Base-by-base conservation (phyloP, 2,888 invertebrate species). In the Eumacrocentrus americanus region DNA sequence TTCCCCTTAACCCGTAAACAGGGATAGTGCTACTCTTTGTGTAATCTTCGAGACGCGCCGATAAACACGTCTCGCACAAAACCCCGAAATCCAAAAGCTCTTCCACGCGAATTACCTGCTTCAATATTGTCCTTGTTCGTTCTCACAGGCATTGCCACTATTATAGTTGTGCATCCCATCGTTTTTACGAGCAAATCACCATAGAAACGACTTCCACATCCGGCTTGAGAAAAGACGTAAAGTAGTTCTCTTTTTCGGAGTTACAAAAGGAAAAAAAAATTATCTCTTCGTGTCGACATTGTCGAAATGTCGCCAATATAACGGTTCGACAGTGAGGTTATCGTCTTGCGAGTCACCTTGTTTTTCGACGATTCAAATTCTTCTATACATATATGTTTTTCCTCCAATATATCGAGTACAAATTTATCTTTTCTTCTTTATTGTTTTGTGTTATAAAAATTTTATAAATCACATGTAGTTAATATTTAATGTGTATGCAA, bases 301-400 rank as follows among this genome's bases (percentile, higher is more conserved):
- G 20, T 42, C 20, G 22, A 20, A 44, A 44, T 44, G 11, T 44
- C 22, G n/a, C 20, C 20, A 44, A 44, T 44, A 44, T 44, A 18
- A 20, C 7, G n/a, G 11, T 23, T 48, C 1, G 12, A 7, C 14
- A 14, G n/a, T n/a, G 29, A 48, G 34, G 48, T 48, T 48, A 48
- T 48, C 29, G 16, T 48, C 25, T 18, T 12, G 6, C 22, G 14
- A 7, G 29, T 48, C 25, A 29, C 48, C 48, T 51, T 40, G 46
- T 58, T 54, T 59, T 54, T 57, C 48, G 51, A 58, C 46, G 25
- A 51, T 42, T 60, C 42, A 16, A 50, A 16, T 35, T 52, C 40
- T 38, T 52, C 54, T 14, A 47, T 29, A 29, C 9, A 29, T 29
- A 29, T 9, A 4, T 9, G 29, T 14, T 23, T 48, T 29, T 2